Conservation (phyloP, 2,797 vertebrate genomes). For the Smutsia temminckii region DNA sequence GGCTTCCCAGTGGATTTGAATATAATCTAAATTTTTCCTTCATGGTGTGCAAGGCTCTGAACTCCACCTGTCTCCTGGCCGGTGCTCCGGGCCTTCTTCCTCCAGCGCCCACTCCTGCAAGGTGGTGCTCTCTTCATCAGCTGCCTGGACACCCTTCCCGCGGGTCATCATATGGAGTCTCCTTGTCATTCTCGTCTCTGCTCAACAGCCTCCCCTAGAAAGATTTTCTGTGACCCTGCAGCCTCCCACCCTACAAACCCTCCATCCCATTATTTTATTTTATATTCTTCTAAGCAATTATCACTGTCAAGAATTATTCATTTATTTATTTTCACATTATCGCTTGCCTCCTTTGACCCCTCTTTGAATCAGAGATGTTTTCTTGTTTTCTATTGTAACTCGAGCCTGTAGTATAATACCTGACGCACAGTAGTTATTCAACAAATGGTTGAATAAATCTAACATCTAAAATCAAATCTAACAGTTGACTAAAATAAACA, state of each 20-base stretch:
- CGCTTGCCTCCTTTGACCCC: not conserved
- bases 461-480: too few species aligned
- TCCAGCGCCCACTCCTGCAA: not conserved
- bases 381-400: not conserved
- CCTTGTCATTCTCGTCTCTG: not conserved
- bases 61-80: not conserved
- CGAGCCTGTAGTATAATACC: not conserved
- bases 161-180: accelerated
- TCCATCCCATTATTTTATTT: not conserved
- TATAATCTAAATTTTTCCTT: not conserved
- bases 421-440: not conserved
- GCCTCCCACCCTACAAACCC: not conserved
- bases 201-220: too few species aligned
- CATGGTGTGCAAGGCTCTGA: not conserved
- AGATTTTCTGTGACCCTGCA: not conserved
- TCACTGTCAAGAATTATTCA: not conserved
- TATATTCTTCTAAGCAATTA: slow-evolving; percentile 22
- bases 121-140: accelerated
- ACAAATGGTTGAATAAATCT: not conserved
- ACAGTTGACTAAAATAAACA: not conserved
- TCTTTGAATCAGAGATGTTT: not conserved
- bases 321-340: not conserved
- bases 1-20: not conserved
- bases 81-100: not conserved
- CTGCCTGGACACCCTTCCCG: not conserved